A percentile compares a stretch with the other conserved stretches of the same genome.
phyloP scores from a whole-genome alignment of 2,113 vertebrate genomes.

The Sialia sialis region DNA sequence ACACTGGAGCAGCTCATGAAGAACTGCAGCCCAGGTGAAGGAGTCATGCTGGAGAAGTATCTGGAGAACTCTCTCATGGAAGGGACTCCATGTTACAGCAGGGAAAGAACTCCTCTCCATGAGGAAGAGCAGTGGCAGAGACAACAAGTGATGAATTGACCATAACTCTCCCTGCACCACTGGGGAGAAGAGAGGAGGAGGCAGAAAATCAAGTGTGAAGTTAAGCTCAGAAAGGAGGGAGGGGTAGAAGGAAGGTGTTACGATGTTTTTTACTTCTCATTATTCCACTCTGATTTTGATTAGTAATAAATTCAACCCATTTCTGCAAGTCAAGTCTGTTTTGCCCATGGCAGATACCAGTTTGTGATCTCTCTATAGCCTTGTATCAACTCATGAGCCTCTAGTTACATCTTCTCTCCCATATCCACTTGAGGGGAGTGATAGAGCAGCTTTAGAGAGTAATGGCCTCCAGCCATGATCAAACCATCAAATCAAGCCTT shows the following conservation, averaged over 20 bases:
- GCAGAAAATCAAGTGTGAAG: not conserved
- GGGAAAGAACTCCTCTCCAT: not conserved
- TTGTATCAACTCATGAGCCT: not conserved
- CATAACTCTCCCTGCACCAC: not conserved
- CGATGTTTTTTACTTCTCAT: not conserved
- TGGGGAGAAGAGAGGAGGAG: rapidly evolving
- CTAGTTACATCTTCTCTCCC: not conserved
- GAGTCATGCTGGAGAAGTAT: not conserved
- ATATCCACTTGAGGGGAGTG: not conserved
- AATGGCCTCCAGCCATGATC: not conserved
- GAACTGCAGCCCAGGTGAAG: not conserved
- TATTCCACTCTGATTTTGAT: not conserved
- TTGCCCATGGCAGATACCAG: not conserved
- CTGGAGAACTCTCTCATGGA: rapidly evolving
- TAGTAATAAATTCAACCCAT: not conserved
- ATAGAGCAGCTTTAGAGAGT: not conserved
- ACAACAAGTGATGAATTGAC: not conserved
- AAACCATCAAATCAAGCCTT: not conserved
- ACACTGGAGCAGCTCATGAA: not conserved
- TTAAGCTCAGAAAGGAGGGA: not conserved
- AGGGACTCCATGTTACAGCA: rapidly evolving
- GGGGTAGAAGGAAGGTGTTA: not conserved
- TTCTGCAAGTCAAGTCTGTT: not conserved
- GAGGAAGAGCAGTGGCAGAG: not conserved
- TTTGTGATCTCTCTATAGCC: not conserved